A percentile compares a stretch with the other conserved stretches of the same genome.
These are phyloP conservation scores for Euborellia annulipes DNA, from an alignment of 1,140 invertebrate species.

Conservation along the genomic window DNA sequence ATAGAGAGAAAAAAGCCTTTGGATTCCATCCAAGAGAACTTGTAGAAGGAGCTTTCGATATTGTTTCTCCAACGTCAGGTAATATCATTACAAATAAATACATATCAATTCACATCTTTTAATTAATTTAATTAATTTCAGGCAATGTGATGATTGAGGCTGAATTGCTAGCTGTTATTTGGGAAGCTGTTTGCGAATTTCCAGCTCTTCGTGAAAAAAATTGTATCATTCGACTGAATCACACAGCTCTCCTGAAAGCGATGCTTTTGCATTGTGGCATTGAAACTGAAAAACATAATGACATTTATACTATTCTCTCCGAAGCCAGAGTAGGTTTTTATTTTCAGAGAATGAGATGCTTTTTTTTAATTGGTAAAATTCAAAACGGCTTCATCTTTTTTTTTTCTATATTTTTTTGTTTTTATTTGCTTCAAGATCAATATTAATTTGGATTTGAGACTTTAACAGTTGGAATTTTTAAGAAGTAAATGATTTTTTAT, in stretches of 20 bases:
- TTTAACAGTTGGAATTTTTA: no score
- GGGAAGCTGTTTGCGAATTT: conserved; percentile 60
- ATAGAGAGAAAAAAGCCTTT: conserved; percentile 61
- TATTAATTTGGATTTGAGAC: no score
- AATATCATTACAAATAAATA: conserved; percentile 10
- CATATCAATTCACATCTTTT: conserved; percentile 7
- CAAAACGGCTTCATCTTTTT: no score
- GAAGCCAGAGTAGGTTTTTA: conserved; percentile 41
- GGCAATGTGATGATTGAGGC: conserved; percentile 65
- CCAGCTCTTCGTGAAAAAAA: conserved; percentile 44
- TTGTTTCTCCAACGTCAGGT: conserved; percentile 57
- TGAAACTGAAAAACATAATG: conserved; percentile 47
- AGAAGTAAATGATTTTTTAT: no score
- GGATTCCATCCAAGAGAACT: conserved; percentile 78
- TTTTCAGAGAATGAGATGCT: no score
- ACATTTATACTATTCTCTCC: conserved; percentile 44
- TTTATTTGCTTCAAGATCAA: no score
- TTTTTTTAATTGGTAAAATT: no score
- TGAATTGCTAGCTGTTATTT: conserved; percentile 61
- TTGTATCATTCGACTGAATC: conserved; percentile 65
- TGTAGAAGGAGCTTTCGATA: conserved; percentile 86
- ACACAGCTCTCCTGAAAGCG: conserved; percentile 59
- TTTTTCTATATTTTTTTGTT: no score
- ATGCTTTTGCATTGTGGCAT: conserved; percentile 69
- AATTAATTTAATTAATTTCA: conserved; percentile 19